phyloP scores from a whole-genome alignment of 1,140 invertebrate species.

The Drosophila takahashii region DNA sequence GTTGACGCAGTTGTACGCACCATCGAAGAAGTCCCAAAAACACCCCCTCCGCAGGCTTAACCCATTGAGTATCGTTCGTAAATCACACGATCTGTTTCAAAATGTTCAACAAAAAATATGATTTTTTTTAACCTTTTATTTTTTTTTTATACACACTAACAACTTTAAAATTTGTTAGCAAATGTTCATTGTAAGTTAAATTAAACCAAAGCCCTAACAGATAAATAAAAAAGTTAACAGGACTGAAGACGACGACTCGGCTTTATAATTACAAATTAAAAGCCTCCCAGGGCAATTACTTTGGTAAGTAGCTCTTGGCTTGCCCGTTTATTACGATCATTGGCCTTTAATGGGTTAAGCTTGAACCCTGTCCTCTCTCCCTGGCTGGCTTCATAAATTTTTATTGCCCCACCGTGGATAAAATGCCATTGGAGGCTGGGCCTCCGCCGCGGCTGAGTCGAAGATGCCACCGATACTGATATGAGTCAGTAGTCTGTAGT shows the following conservation, averaged over 20 bases:
- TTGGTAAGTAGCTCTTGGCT: background rate
- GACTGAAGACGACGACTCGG: background rate
- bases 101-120: no score
- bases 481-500: slow-evolving; percentile 16
- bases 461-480: slow-evolving; percentile 43
- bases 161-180: no score
- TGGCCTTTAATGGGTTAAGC: slow-evolving; percentile 20
- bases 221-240: no score
- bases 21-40: background rate
- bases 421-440: slow-evolving; percentile 2
- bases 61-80: background rate
- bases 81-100: background rate
- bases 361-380: slow-evolving; percentile 6
- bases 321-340: background rate
- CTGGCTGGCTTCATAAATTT: slow-evolving; percentile 55
- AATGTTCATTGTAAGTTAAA: no score
- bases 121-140: no score
- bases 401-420: slow-evolving; percentile 50
- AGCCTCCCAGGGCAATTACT: background rate
- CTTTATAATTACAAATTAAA: background rate
- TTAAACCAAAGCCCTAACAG: no score
- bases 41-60: slow-evolving; percentile 7
- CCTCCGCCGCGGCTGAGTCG: background rate
- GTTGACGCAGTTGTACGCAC: slow-evolving; percentile 45
- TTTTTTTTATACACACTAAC: no score